Evolutionary conservation across 2,888 invertebrate genomes (phyloP).

Genomic region (Oscheius sp.): DNA sequence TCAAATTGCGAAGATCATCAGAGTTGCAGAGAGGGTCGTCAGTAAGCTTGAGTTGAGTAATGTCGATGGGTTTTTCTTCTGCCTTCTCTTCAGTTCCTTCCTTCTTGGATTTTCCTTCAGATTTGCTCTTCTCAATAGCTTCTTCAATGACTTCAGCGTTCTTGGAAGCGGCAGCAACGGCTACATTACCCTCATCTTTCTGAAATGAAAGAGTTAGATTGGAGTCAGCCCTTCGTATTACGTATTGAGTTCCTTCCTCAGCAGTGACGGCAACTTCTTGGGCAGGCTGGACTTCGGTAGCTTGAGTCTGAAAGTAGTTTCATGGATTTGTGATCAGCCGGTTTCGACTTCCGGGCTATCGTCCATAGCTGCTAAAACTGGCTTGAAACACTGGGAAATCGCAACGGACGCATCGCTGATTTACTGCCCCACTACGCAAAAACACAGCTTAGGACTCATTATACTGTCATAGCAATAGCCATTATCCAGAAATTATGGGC

Average conservation of each 20-base stretch:
- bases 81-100: slow-evolving; percentile 32
- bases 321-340: no score
- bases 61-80: slow-evolving; percentile 54
- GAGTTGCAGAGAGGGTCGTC: slow-evolving; percentile 68
- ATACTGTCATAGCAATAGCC: neutral
- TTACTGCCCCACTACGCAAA: neutral
- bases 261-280: neutral
- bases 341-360: slow-evolving; percentile 9
- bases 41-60: slow-evolving; percentile 59
- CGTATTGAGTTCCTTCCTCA: slow-evolving; percentile 5
- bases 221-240: neutral
- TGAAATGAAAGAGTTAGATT: neutral
- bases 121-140: slow-evolving; percentile 15
- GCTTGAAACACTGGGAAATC: slow-evolving; percentile 18
- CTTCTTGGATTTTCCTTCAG: slow-evolving; percentile 15
- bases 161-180: slow-evolving; percentile 48
- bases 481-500: neutral
- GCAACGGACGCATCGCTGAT: neutral
- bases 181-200: slow-evolving; percentile 17
- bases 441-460: neutral
- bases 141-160: slow-evolving; percentile 48
- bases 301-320: neutral
- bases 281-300: neutral
- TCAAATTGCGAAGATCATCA: slow-evolving; percentile 64
- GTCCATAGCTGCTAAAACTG: slow-evolving; percentile 12